Percentiles rank a stretch among this genome's conserved stretches.
Conservation (phyloP, 2,797 vertebrate species). For the Microctenopoma stevenorrisi region DNA sequence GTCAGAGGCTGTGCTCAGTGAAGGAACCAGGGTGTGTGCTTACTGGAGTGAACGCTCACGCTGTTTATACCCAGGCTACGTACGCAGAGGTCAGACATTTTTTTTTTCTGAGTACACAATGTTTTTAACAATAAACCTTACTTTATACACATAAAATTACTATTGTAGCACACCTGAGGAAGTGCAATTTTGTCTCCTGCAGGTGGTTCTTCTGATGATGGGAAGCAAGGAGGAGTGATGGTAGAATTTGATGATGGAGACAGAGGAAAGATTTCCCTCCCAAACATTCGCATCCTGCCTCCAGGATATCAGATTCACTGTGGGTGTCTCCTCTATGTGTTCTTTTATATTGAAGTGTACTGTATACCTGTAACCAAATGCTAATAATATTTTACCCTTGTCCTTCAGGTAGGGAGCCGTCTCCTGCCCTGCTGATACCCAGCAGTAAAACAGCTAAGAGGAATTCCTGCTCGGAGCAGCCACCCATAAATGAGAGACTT, state of each 20-base stretch:
- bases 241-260: slow-evolving; percentile 98
- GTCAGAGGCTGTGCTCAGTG: slow-evolving; percentile 85
- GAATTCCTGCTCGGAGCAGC: slow-evolving; percentile 77
- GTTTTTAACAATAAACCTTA: neutral
- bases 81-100: slow-evolving; percentile 86
- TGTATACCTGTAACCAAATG: slow-evolving; percentile 9
- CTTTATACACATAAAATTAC: neutral
- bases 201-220: slow-evolving; percentile 85
- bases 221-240: slow-evolving; percentile 88
- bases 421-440: slow-evolving; percentile 84
- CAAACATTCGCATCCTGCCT: slow-evolving; percentile 93
- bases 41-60: slow-evolving; percentile 97
- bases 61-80: slow-evolving; percentile 94
- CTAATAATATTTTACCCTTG: slow-evolving; percentile 8
- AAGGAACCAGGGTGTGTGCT: slow-evolving; percentile 93
- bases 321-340: slow-evolving; percentile 72
- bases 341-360: slow-evolving; percentile 1
- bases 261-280: slow-evolving; percentile 91
- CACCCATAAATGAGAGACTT: slow-evolving; percentile 78
- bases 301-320: slow-evolving; percentile 96
- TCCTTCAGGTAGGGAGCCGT: slow-evolving; percentile 87
- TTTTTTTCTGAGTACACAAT: neutral
- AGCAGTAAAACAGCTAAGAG: slow-evolving; percentile 81
- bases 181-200: slow-evolving; percentile 27
- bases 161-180: slow-evolving; percentile 2